A percentile compares a stretch with the other conserved stretches of the same genome.
Conservation (phyloP, 2,113 vertebrate species). For the Leptobrachium ailaonicum region DNA sequence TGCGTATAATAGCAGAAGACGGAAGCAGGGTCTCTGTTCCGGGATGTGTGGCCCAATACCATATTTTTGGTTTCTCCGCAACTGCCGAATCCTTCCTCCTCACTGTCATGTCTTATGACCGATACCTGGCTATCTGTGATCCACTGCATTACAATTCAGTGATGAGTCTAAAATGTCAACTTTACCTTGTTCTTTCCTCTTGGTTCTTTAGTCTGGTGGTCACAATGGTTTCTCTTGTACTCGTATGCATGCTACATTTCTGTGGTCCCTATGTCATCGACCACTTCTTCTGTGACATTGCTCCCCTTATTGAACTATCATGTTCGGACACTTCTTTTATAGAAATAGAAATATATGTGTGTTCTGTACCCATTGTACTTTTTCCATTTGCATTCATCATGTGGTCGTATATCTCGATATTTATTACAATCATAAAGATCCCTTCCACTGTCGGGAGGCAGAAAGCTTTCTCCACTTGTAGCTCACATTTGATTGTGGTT, state of each 20-base stretch:
- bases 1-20: constrained; percentile 21
- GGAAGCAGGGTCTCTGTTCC: constrained; percentile 40
- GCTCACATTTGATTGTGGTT: constrained; percentile 55
- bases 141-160: constrained; percentile 24
- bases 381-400: constrained; percentile 52
- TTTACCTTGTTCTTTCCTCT: constrained; percentile 25
- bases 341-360: constrained; percentile 7
- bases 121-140: constrained; percentile 49
- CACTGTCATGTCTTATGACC: constrained; percentile 42
- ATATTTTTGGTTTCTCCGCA: constrained; percentile 48
- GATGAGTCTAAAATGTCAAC: constrained; percentile 21
- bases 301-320: constrained; percentile 22
- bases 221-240: constrained; percentile 4
- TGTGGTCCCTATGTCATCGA: constrained; percentile 17
- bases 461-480: constrained; percentile 60
- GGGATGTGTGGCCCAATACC: constrained; percentile 40
- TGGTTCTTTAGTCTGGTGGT: constrained; percentile 26
- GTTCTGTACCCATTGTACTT: constrained; percentile 40
- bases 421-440: constrained; percentile 53
- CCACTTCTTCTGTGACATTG: constrained; percentile 34
- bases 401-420: constrained; percentile 54
- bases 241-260: constrained; percentile 4
- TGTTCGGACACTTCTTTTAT: constrained; percentile 1
- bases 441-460: constrained; percentile 42
- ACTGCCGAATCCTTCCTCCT: constrained; percentile 49